Base-by-base conservation (phyloP, 2,888 invertebrate genomes). In the Sicus ferrugineus region DNA sequence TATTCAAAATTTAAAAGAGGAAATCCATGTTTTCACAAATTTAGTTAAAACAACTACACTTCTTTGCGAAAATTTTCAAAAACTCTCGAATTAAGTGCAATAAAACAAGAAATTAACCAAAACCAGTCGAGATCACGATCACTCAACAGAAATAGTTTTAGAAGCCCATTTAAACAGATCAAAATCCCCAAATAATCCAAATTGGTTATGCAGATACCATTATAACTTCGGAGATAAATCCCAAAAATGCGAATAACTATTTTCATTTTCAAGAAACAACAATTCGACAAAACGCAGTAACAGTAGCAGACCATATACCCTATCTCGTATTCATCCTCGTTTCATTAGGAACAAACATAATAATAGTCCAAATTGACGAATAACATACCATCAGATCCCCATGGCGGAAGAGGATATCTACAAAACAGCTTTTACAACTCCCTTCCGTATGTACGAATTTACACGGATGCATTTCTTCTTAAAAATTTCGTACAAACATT, bases 301-400 rank as follows among this genome's bases (percentile, higher is more conserved):
- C n/a, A n/a, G n/a, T n/a, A n/a, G n/a, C n/a, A n/a, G n/a, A n/a
- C n/a, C n/a, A n/a, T n/a, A n/a, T n/a, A n/a, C n/a, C n/a, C n/a
- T n/a, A n/a, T n/a, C n/a, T n/a, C n/a, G n/a, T n/a, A n/a, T n/a
- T n/a, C n/a, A n/a, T n/a, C n/a, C n/a, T n/a, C n/a, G n/a, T n/a
- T n/a, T n/a, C n/a, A n/a, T n/a, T n/a, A n/a, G n/a, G n/a, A n/a
- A n/a, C n/a, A n/a, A n/a, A n/a, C n/a, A n/a, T n/a, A n/a, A n/a
- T n/a, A n/a, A n/a, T n/a, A n/a, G n/a, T n/a, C n/a, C n/a, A n/a
- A n/a, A n/a, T n/a, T n/a, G n/a, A n/a, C 46, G 50, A 46, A 50
- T 65, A 31, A 65, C 71, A 56, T 69, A 63, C n/a, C 50, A 69
- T 21, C 67, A 67, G n/a, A 69, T 72, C n/a, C 67, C 67, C 5